These are phyloP conservation scores for Anadara kagoshimensis DNA, from an alignment of 1,140 invertebrate genomes.

Conservation along the genomic window DNA sequence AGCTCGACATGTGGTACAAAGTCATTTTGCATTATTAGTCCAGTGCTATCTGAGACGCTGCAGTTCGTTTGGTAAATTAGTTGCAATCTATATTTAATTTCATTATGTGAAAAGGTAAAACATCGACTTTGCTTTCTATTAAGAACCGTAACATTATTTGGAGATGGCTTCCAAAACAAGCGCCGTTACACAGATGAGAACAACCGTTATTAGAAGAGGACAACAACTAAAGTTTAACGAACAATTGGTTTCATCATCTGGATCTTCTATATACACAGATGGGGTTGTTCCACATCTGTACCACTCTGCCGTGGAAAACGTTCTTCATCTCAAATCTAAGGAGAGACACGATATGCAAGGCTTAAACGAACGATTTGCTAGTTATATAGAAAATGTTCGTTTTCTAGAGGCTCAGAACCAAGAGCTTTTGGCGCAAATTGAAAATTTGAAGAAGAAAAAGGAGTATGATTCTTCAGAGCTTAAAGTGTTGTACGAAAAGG, in stretches of 20 bases:
- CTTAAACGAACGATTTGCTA: conserved; percentile 75
- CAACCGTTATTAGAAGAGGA: conserved; percentile 12
- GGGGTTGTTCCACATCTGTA: conserved; percentile 47
- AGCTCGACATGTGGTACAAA: no score
- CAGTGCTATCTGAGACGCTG: no score
- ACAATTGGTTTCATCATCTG: not conserved
- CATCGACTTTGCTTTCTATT: no score
- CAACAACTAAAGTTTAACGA: not conserved
- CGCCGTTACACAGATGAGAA: not conserved
- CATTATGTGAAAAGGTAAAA: no score
- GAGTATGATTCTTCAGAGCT: conserved; percentile 44
- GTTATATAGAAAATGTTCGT: conserved; percentile 76
- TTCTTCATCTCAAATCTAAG: conserved; percentile 70
- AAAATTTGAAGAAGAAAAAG: conserved; percentile 63
- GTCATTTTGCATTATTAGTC: no score
- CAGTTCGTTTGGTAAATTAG: no score
- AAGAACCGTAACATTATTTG: no score
- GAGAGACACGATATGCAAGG: conserved; percentile 76
- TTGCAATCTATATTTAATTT: no score
- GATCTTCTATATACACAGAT: conserved; percentile 2
- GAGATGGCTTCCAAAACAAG: not conserved
- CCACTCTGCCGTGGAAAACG: conserved; percentile 63
- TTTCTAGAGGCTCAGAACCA: conserved; percentile 77
- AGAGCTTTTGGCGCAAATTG: conserved; percentile 73
- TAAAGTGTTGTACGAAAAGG: conserved; percentile 59